Evolutionary conservation across 35 echinoderm and acorn worm genomes (phyloP), one percentile per base, ranked within the genome.

Genomic region (Lytechinus variegatus): DNA sequence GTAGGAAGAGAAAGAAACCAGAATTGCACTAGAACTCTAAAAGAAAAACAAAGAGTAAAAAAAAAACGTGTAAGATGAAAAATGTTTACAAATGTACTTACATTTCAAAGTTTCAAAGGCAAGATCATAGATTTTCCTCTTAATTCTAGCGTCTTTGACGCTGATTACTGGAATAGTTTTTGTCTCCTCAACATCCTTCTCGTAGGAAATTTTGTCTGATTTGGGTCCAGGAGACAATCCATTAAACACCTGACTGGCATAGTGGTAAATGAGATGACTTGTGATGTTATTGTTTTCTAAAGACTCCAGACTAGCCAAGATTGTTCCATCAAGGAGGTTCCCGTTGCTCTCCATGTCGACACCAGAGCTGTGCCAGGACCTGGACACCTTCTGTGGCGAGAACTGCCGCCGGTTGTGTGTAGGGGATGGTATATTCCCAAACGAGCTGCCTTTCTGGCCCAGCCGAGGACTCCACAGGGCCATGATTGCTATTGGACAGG

Each of bases 101-200:
- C 97, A 97, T 97, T 97, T 97, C 14, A 97, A 89, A 71, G 97
- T 96, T 79, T 94, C 94, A 94, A 97, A 97, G 54, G 97, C 97
- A 87, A 97, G 87, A 91, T 97, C 97, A 58, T 97, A 97, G 27
- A 97, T 95, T 71, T 95, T 95, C 92, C 97, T 93, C 56, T 95
- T 96, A 11, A 87, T 87, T 91, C 92, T 92, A 52, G 96, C 94
- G 51, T 97, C 95, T 72, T 96, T 96, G 86, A 96, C 89, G 33
- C 54, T 87, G 12, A 89, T 95, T 13, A 96, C 58, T 87, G 95
- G 90, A 29, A 96, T 96, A 28, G 92, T 55, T 44, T 95, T 60
- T 24, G 96, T 66, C 27, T 96, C 94, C 0, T 95, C 56, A 11
- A 88, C 9, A 2, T 66, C 87, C 13, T 88, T 91, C 9, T 95